These are phyloP conservation scores for Dione juno DNA, from an alignment of 2,888 invertebrate genomes.

Conservation along the genomic window DNA sequence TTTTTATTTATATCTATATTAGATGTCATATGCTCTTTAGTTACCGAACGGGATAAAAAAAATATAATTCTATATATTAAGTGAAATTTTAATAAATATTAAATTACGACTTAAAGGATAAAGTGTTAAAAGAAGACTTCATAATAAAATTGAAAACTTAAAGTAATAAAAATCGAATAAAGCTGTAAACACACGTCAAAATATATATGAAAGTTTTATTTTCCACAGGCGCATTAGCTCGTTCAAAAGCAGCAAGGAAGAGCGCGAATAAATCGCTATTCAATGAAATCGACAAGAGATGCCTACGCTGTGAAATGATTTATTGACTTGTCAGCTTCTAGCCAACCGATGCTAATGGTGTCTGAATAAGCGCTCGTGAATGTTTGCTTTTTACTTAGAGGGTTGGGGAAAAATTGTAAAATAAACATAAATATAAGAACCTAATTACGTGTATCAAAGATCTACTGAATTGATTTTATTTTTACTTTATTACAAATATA, in stretches of 20 bases:
- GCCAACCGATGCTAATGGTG: slow-evolving; percentile 58
- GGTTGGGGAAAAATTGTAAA: slow-evolving; percentile 8
- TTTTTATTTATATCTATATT: no score
- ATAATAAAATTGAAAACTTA: neutral
- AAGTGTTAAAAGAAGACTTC: neutral
- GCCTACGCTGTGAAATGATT: slow-evolving; percentile 74
- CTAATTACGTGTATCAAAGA: neutral
- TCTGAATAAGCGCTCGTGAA: slow-evolving; percentile 57
- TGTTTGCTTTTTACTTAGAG: slow-evolving; percentile 54
- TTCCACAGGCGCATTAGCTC: slow-evolving; percentile 49
- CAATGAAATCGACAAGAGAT: slow-evolving; percentile 75
- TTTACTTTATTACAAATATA: no score
- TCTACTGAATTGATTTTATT: no score
- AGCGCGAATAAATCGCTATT: slow-evolving; percentile 68
- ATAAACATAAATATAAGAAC: neutral
- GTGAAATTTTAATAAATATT: no score
- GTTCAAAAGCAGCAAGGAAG: slow-evolving; percentile 63
- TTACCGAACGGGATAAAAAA: no score
- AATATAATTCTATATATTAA: no score
- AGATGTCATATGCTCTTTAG: no score
- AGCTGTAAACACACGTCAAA: slow-evolving; percentile 25
- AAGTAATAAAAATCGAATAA: slow-evolving; percentile 7
- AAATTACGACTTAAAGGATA: neutral
- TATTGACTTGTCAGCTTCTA: slow-evolving; percentile 70
- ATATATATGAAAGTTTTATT: slow-evolving; percentile 55